Percentiles rank a stretch among this genome's conserved stretches.
Evolutionary conservation across 2,797 vertebrate genomes (phyloP).

Genomic region (Siniperca scherzeri): DNA sequence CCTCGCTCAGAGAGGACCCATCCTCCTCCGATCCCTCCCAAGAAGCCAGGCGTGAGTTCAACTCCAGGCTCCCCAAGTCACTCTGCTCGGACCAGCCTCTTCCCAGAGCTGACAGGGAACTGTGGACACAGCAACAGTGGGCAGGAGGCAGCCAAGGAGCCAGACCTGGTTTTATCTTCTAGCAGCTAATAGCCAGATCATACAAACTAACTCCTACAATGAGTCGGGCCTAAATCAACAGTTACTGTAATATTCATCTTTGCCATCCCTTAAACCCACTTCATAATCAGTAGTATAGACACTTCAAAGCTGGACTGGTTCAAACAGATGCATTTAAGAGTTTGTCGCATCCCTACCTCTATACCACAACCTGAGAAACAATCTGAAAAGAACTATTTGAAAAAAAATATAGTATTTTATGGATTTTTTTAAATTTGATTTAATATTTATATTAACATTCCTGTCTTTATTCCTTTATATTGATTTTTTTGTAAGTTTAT

Average conservation of each 20-base stretch:
- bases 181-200: slow-evolving; percentile 87
- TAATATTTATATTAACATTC: slow-evolving; percentile 41
- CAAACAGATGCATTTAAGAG: slow-evolving; percentile 21
- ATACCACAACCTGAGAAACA: slow-evolving; percentile 42
- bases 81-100: slow-evolving; percentile 79
- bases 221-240: slow-evolving; percentile 25
- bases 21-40: slow-evolving; percentile 92
- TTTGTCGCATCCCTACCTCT: slow-evolving; percentile 41
- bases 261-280: slow-evolving; percentile 7
- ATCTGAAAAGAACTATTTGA: slow-evolving; percentile 41
- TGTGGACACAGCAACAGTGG: slow-evolving; percentile 86
- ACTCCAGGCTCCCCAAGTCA: slow-evolving; percentile 88
- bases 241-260: slow-evolving; percentile 24
- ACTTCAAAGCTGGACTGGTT: slow-evolving; percentile 35
- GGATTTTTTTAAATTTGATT: slow-evolving; percentile 24
- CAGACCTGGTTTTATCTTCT: slow-evolving; percentile 92
- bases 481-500: slow-evolving; percentile 30
- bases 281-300: slow-evolving; percentile 20
- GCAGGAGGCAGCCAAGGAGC: slow-evolving; percentile 91
- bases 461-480: slow-evolving; percentile 35
- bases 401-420: slow-evolving; percentile 47
- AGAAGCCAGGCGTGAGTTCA: slow-evolving; percentile 92
- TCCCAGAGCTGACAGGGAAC: slow-evolving; percentile 89
- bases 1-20: slow-evolving; percentile 91
- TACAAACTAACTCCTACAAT: slow-evolving; percentile 12